Evolutionary conservation across 1,140 invertebrate genomes (phyloP).

Genomic region (Akabosia matsudoensis): DNA sequence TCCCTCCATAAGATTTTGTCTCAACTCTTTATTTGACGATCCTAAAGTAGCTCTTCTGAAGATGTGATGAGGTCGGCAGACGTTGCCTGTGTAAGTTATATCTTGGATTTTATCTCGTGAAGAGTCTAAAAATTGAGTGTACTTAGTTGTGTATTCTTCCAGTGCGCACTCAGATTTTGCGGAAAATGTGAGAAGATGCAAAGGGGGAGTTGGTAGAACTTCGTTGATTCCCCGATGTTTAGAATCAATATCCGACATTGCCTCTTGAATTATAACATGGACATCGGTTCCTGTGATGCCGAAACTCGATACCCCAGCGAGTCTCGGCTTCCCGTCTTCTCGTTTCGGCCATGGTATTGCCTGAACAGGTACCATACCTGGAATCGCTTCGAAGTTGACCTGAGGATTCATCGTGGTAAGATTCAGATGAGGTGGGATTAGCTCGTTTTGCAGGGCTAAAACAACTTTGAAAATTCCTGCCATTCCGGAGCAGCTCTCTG

Average conservation of each 20-base stretch:
- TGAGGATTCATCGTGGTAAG: background rate
- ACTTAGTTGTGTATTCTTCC: background rate
- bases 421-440: slow-evolving; percentile 13
- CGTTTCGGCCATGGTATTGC: background rate
- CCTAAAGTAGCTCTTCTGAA: background rate
- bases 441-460: background rate
- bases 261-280: background rate
- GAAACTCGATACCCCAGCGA: background rate
- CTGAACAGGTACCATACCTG: background rate
- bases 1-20: background rate
- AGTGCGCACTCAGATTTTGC: background rate
- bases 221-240: background rate
- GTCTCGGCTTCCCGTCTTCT: background rate
- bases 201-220: background rate
- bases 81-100: background rate
- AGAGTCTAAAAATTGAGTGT: background rate
- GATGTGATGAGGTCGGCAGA: background rate
- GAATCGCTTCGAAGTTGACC: background rate
- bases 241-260: background rate
- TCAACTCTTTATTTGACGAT: background rate
- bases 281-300: slow-evolving; percentile 20
- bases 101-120: background rate
- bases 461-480: slow-evolving; percentile 12
- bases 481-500: slow-evolving; percentile 58
- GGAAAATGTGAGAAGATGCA: background rate